Percentiles rank a stretch among this genome's conserved stretches.
These are phyloP conservation scores for Phalacrocorax aristotelis DNA, from an alignment of 2,113 vertebrate genomes.

Conservation along the genomic window DNA sequence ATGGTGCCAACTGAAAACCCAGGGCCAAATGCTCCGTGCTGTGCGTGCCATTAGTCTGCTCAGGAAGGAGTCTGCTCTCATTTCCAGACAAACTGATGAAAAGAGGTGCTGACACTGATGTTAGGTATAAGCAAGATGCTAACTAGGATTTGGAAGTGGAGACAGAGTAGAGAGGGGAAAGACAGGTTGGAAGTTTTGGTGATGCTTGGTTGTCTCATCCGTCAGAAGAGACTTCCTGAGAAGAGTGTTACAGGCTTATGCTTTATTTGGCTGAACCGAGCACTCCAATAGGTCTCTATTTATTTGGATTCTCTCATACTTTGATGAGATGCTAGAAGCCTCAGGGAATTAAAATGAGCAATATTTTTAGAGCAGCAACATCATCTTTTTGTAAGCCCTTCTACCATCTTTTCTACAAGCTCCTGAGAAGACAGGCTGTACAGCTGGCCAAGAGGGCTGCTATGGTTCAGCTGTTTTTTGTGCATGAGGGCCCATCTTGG, in stretches of 20 bases:
- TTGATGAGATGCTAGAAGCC: not conserved
- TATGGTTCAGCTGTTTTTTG: not conserved
- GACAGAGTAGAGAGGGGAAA: not conserved
- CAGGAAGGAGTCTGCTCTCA: not conserved
- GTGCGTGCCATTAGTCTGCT: not conserved
- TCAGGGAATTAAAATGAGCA: slow-evolving; percentile 12
- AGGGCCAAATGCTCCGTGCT: not conserved
- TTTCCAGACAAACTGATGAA: not conserved
- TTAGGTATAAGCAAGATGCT: not conserved
- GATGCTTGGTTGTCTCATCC: not conserved
- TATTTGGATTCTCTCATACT: not conserved
- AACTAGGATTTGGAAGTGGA: not conserved
- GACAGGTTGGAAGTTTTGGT: not conserved
- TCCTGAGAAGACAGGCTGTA: not conserved
- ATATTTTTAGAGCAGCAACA: not conserved
- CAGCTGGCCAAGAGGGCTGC: not conserved
- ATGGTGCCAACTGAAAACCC: not conserved
- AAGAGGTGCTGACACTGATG: not conserved
- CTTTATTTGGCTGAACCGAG: slow-evolving; percentile 19
- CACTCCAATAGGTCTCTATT: not conserved
- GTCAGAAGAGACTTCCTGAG: not conserved
- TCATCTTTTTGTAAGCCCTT: not conserved
- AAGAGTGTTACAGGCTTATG: not conserved
- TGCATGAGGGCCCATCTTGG: not conserved
- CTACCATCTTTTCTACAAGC: not conserved